These are phyloP conservation scores for Yoshiicerus persimilis DNA, from an alignment of 1,140 invertebrate genomes.

Conservation along the genomic window DNA sequence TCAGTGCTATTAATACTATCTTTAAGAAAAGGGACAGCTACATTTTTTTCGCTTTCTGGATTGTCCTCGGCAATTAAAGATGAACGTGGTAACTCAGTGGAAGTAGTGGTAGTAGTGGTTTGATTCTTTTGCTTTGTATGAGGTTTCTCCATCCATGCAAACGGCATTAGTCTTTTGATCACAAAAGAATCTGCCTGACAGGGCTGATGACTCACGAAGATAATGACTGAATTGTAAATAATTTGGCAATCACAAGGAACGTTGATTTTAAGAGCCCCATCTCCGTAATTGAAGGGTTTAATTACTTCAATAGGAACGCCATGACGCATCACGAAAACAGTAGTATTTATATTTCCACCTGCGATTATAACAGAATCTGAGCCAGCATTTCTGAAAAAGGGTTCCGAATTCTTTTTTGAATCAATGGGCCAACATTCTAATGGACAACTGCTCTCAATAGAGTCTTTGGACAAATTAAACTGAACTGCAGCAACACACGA, in stretches of 20 bases:
- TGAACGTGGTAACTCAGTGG: no score
- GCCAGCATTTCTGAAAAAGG: background rate
- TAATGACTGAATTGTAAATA: background rate
- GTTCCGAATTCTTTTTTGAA: background rate
- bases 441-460: background rate
- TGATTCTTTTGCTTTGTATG: background rate
- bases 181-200: background rate
- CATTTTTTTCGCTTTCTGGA: background rate
- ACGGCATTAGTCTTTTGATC: background rate
- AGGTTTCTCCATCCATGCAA: background rate
- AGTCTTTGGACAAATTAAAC: background rate
- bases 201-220: background rate
- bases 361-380: background rate
- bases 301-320: background rate
- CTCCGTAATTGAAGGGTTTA: background rate
- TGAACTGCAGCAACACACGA: background rate
- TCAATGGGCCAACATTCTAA: background rate
- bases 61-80: no score
- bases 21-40: no score
- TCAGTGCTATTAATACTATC: no score
- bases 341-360: background rate
- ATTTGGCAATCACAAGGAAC: background rate
- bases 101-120: background rate
- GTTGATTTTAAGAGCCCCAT: background rate
- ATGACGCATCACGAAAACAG: background rate